Percentiles rank a stretch among this genome's conserved stretches.
Conservation (phyloP, 2,797 vertebrate genomes). For the Anas flavirostris region DNA sequence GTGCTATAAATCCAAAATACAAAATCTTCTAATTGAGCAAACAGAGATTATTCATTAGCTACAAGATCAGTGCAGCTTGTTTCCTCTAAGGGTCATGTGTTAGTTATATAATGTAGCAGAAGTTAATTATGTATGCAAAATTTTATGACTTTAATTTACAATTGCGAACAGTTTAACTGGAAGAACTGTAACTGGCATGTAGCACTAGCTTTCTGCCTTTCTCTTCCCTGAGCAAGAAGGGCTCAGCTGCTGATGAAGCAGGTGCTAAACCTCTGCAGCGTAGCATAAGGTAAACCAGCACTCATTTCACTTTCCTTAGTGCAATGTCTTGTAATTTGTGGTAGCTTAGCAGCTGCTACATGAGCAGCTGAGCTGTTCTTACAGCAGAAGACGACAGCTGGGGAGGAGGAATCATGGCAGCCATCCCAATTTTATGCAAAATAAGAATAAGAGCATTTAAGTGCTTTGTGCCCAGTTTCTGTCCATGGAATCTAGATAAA, state of each 20-base stretch:
- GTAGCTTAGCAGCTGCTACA: neutral
- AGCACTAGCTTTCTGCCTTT: neutral
- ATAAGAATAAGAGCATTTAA: neutral
- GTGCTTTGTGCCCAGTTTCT: neutral
- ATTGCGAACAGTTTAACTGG: neutral
- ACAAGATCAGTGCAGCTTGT: neutral
- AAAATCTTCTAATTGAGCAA: neutral
- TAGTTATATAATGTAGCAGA: neutral
- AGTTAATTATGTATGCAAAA: neutral
- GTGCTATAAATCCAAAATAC: neutral
- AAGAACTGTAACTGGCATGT: neutral
- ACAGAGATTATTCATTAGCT: neutral
- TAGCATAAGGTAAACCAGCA: constrained; percentile 6
- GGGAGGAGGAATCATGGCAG: neutral
- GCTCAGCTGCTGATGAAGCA: constrained; percentile 4
- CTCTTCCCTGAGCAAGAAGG: neutral
- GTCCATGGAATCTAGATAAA: neutral
- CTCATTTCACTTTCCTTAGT: neutral
- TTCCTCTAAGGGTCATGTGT: neutral
- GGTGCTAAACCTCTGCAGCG: constrained; percentile 22
- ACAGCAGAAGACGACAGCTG: constrained; percentile 25
- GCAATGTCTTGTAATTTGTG: neutral
- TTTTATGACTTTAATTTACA: neutral
- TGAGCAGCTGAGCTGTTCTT: constrained; percentile 46
- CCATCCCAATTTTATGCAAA: constrained; percentile 19